A percentile compares a stretch with the other conserved stretches of the same genome.
phyloP scores from a whole-genome alignment of 2,113 vertebrate genomes.

The Syngnathus typhle region DNA sequence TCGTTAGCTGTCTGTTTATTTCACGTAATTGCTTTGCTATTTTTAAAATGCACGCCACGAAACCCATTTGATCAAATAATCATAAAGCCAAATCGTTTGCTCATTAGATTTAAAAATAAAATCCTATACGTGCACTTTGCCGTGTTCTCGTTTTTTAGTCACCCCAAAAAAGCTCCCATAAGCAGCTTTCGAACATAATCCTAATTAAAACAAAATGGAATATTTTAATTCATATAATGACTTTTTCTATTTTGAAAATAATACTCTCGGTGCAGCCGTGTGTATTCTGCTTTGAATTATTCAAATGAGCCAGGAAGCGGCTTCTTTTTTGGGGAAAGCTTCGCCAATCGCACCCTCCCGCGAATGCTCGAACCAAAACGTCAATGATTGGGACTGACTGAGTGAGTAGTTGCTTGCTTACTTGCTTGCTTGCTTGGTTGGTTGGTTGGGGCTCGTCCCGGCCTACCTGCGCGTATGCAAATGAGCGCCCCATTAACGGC shows the following conservation, averaged over 20 bases:
- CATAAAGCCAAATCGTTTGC: not conserved
- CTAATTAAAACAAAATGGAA: not conserved
- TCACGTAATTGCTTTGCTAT: not conserved
- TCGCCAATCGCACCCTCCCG: too few relatives aligned
- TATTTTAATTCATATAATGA: not conserved
- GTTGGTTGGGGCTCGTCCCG: not conserved
- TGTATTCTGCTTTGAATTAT: not conserved
- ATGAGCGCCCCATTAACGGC: constrained; percentile 64
- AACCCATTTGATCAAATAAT: not conserved
- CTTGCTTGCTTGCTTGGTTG: too few relatives aligned
- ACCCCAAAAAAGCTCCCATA: not conserved
- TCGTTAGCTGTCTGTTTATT: too few relatives aligned
- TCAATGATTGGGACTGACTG: not conserved
- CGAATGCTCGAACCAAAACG: not conserved
- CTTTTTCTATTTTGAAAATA: not conserved
- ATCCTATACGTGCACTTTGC: not conserved
- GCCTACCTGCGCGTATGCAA: constrained; percentile 45
- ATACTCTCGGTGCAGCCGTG: not conserved
- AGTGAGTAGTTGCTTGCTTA: not conserved
- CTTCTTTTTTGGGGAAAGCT: not conserved
- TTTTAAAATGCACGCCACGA: not conserved
- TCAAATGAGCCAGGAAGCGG: not conserved
- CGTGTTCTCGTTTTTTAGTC: not conserved
- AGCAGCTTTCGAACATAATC: not conserved
- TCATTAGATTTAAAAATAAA: not conserved